Evolutionary conservation across 2,113 vertebrate species (phyloP).

Genomic region (Arizona elegans): DNA sequence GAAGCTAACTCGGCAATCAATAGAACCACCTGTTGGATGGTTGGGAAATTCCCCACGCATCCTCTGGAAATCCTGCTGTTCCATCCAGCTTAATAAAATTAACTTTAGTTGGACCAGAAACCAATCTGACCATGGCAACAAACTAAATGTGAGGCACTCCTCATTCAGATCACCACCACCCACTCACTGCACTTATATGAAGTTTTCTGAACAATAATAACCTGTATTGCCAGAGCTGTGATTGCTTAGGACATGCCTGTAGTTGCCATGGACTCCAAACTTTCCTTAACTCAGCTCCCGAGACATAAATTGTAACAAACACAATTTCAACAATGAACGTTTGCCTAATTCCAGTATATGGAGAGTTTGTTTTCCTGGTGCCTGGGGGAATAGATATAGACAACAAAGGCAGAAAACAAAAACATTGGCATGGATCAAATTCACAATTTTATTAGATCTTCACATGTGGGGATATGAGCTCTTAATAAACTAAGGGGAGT

Average conservation of each 20-base stretch:
- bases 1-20: neutral
- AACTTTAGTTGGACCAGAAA: neutral
- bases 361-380: neutral
- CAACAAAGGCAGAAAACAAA: neutral
- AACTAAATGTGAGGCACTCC: neutral
- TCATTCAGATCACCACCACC: neutral
- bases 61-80: neutral
- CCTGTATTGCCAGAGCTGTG: neutral
- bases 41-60: neutral
- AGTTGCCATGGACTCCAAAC: neutral
- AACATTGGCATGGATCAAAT: neutral
- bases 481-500: neutral
- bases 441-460: neutral
- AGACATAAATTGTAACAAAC: neutral
- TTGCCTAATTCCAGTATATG: neutral
- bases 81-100: neutral
- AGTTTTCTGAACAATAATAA: neutral
- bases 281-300: neutral
- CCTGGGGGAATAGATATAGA: no score
- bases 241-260: neutral
- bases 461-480: neutral
- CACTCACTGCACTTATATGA: neutral
- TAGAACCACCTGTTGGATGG: neutral
- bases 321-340: neutral
- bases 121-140: neutral